These are phyloP conservation scores for Epinotia ramella DNA, from an alignment of 2,888 invertebrate genomes.

Conservation along the genomic window DNA sequence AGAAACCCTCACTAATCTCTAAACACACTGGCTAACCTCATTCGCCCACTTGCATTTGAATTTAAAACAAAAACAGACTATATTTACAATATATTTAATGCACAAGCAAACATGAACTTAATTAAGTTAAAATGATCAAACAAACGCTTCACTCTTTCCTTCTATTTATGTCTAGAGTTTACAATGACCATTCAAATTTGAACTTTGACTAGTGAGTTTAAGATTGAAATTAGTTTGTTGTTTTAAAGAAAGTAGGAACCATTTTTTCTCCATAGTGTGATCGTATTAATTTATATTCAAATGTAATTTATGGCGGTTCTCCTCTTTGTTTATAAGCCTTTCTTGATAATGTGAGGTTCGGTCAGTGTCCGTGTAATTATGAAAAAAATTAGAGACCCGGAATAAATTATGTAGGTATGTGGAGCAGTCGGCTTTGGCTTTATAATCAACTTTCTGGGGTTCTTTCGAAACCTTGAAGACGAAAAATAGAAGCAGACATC, in stretches of 20 bases:
- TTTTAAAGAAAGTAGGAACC: constrained; percentile 41
- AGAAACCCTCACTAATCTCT: constrained; percentile 16
- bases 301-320: constrained; percentile 79
- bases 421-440: neutral
- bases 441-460: neutral
- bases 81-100: constrained; percentile 43
- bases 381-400: constrained; percentile 55
- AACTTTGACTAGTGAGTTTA: neutral
- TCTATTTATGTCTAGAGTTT: constrained; percentile 39
- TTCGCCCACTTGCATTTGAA: constrained; percentile 31
- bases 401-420: constrained; percentile 21
- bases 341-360: constrained; percentile 54
- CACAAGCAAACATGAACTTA: constrained; percentile 43
- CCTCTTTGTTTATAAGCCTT: constrained; percentile 64
- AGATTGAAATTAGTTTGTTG: neutral
- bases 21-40: constrained; percentile 13
- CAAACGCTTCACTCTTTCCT: constrained; percentile 42
- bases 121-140: constrained; percentile 52
- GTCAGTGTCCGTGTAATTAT: constrained; percentile 66
- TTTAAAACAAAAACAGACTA: constrained; percentile 35
- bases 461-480: neutral
- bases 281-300: constrained; percentile 82
- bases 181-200: constrained; percentile 13
- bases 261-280: constrained; percentile 71
- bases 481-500: neutral